phyloP scores from a whole-genome alignment of 2,113 vertebrate species.

The Indri indri region DNA sequence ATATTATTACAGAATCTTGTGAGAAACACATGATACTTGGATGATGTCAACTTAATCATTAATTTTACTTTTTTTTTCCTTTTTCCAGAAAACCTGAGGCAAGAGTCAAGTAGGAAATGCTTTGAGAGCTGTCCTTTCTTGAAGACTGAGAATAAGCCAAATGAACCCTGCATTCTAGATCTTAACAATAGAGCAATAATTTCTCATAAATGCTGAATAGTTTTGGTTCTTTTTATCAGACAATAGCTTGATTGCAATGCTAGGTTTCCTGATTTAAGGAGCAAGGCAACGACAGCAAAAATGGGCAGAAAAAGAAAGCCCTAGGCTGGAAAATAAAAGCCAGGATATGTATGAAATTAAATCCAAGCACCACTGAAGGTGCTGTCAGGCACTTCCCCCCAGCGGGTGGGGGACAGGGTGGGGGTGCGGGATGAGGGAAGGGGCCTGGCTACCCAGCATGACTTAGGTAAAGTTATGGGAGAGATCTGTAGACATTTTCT shows the following conservation, averaged over 20 bases:
- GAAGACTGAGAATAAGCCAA: not conserved
- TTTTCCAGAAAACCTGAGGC: not conserved
- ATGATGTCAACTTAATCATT: not conserved
- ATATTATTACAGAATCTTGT: not conserved
- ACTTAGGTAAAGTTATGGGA: not conserved
- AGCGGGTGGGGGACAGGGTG: too few relatives aligned
- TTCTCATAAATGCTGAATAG: not conserved
- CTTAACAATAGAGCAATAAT: slow-evolving; percentile 33
- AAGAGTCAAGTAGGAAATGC: not conserved
- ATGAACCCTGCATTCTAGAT: not conserved
- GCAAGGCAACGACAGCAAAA: not conserved
- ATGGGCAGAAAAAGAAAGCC: not conserved
- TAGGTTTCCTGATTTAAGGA: slow-evolving; percentile 24
- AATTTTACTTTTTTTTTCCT: not conserved
- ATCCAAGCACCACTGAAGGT: not conserved
- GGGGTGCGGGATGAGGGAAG: accelerated
- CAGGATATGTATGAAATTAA: not conserved
- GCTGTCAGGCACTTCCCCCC: not conserved
- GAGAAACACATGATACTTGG: not conserved
- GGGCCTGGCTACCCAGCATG: not conserved
- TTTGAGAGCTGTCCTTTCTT: not conserved
- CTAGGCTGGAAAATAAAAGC: not conserved
- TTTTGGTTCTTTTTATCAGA: slow-evolving; percentile 16
- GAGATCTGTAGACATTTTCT: not conserved
- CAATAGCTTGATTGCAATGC: not conserved